Base-by-base conservation (phyloP, 2,888 invertebrate species). In the Melipona bicolor region DNA sequence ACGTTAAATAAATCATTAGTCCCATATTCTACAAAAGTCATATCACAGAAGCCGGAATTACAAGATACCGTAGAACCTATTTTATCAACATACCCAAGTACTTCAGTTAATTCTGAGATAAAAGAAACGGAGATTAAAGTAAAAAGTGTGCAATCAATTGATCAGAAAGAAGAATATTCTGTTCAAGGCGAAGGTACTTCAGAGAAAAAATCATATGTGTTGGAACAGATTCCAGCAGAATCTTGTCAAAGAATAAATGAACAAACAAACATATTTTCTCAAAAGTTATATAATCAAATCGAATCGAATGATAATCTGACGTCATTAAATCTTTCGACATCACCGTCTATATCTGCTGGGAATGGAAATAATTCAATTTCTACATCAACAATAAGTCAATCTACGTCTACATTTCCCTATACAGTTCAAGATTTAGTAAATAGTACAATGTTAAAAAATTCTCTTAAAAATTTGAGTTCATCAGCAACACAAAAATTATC, bases 341-440 rank as follows among this genome's bases (percentile, higher is more conserved):
- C 81, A 4, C 2, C 61, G 6, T 15, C 82, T 9, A 54, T 52
- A 24, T 70, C 82, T 19, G 50, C 72, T 43, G 81, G 71, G 4
- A 83, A 81, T 24, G 82, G 76, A 62, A 64, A 72, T 13, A 76
- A 62, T 36, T 36, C 69, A 17, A 27, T 54, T 11, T 62, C 92
- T 6, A 90, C 92, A 0, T 86, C 92, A 24, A 67, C 83, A 9
- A 69, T 85, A 50, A 88, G 74, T 73, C 84, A 81, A 19, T 54
- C 79, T 24, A 81, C 79, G 4, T 67, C 90, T 15, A 87, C 86
- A 4, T 91, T 91, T 81, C 89, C 93, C 0, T 91, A 92, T 50
- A 90, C 89, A 3, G 90, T 92, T 21, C 92, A 92, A 50, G 91
- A 92, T 79, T 73, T 91, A 21, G 91, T 91, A 15, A 91, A 85